A percentile compares a stretch with the other conserved stretches of the same genome.
These are phyloP conservation scores for Reinhardtius hippoglossoides DNA, from an alignment of 2,113 vertebrate species.

Conservation along the genomic window DNA sequence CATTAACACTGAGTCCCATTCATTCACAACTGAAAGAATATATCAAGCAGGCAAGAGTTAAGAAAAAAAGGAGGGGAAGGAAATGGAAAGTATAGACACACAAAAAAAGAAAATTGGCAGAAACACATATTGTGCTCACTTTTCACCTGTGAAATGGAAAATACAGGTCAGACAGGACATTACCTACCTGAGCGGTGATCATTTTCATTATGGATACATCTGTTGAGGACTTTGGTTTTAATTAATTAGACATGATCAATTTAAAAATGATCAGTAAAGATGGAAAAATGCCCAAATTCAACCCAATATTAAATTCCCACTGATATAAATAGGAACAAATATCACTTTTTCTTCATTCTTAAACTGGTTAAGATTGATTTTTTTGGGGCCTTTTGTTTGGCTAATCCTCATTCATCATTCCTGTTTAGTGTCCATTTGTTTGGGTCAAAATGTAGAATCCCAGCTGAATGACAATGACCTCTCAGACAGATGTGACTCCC, in stretches of 20 bases:
- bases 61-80: neutral
- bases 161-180: neutral
- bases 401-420: neutral
- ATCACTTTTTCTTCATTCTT: too few relatives aligned
- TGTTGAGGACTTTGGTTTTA: too few relatives aligned
- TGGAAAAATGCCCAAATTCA: neutral
- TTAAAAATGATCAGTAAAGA: neutral
- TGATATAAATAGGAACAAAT: neutral
- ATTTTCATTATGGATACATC: neutral
- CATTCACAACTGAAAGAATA: slow-evolving; percentile 48
- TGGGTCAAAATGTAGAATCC: slow-evolving; percentile 2
- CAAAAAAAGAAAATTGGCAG: neutral
- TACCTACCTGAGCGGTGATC: neutral
- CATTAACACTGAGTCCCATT: slow-evolving; percentile 54
- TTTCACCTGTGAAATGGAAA: slow-evolving; percentile 41
- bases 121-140: slow-evolving; percentile 27
- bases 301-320: neutral
- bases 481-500: slow-evolving; percentile 48
- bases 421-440: neutral
- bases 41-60: slow-evolving; percentile 34
- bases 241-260: too few relatives aligned
- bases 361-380: neutral
- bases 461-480: slow-evolving; percentile 27
- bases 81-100: slow-evolving; percentile 35
- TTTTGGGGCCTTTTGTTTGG: neutral